Percentiles rank a stretch among this genome's conserved stretches.
Conservation (phyloP, 1,140 invertebrate species). For the Macrostomum lignano region DNA sequence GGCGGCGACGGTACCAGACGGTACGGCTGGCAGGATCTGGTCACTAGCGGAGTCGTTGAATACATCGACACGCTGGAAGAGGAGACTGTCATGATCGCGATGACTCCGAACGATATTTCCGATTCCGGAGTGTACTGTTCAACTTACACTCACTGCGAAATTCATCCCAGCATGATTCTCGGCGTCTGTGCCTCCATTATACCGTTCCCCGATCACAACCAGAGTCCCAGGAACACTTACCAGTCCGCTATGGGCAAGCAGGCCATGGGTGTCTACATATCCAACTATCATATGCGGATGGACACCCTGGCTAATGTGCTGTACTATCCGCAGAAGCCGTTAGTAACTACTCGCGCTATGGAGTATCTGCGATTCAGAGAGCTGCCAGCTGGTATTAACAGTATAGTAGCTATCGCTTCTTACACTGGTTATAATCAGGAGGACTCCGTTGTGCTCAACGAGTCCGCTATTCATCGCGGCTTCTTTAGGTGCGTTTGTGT, state of each 20-base stretch:
- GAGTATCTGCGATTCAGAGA: slow-evolving; percentile 84
- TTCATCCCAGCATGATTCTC: slow-evolving; percentile 92
- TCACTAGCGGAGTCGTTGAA: slow-evolving; percentile 83
- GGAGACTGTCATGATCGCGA: slow-evolving; percentile 94
- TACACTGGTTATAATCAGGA: slow-evolving; percentile 98
- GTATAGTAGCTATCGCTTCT: slow-evolving; percentile 86
- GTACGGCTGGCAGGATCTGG: slow-evolving; percentile 64
- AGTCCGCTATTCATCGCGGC: slow-evolving; percentile 88
- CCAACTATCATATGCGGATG: slow-evolving; percentile 94
- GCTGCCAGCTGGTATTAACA: slow-evolving; percentile 64
- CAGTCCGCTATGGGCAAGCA: slow-evolving; percentile 87
- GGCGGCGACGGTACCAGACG: too few relatives aligned
- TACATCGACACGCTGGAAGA: slow-evolving; percentile 95
- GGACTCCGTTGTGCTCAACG: slow-evolving; percentile 91
- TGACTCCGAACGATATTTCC: slow-evolving; percentile 68
- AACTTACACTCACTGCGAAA: slow-evolving; percentile 94
- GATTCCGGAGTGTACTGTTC: slow-evolving; percentile 45
- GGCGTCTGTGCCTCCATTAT: slow-evolving; percentile 90
- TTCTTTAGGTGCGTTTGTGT: too few relatives aligned
- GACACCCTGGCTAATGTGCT: slow-evolving; percentile 88
- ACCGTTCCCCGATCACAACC: slow-evolving; percentile 98
- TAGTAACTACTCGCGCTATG: slow-evolving; percentile 88
- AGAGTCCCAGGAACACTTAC: slow-evolving; percentile 80
- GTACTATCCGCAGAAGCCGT: slow-evolving; percentile 94
- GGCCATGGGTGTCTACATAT: slow-evolving; percentile 98